Conservation (phyloP, 2,888 invertebrate genomes). For the Coremacera marginata region DNA sequence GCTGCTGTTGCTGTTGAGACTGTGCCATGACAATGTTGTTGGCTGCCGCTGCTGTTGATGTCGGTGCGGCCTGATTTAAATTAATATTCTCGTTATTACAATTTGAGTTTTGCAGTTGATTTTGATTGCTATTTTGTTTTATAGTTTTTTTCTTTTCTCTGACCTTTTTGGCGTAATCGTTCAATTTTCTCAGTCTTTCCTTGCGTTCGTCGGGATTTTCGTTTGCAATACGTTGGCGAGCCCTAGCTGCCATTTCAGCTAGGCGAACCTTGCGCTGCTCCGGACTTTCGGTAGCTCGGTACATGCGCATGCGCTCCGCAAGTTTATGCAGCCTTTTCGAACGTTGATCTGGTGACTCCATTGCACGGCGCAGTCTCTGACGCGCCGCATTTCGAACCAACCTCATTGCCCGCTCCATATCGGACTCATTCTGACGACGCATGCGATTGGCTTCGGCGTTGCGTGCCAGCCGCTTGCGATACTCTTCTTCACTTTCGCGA, state of each 20-base stretch:
- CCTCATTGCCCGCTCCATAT: constrained; percentile 68
- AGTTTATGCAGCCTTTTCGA: constrained; percentile 64
- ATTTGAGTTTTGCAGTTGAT: constrained; percentile 58
- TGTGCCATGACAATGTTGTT: constrained; percentile 39
- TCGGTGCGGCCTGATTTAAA: constrained; percentile 63
- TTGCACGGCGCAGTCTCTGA: constrained; percentile 67
- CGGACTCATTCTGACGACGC: constrained; percentile 67
- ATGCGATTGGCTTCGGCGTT: constrained; percentile 69
- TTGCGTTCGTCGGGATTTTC: constrained; percentile 67
- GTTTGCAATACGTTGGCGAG: constrained; percentile 66
- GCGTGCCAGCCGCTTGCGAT: constrained; percentile 65
- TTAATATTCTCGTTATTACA: constrained; percentile 65
- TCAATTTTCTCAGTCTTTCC: constrained; percentile 69
- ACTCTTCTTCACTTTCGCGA: constrained; percentile 68
- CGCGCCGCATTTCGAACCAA: constrained; percentile 68
- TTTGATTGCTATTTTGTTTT: constrained; percentile 60
- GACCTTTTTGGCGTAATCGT: constrained; percentile 70
- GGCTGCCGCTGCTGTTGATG: constrained; percentile 45
- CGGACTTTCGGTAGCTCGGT: constrained; percentile 66
- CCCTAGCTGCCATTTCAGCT: constrained; percentile 68
- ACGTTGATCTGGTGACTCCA: constrained; percentile 68
- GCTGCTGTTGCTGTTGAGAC: constrained; percentile 50
- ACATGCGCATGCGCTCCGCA: constrained; percentile 68
- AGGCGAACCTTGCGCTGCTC: constrained; percentile 68
- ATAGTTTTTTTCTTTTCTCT: constrained; percentile 69